Evolutionary conservation across 23 tunicate genomes (phyloP).

Genomic region (Trididemnum clinides): DNA sequence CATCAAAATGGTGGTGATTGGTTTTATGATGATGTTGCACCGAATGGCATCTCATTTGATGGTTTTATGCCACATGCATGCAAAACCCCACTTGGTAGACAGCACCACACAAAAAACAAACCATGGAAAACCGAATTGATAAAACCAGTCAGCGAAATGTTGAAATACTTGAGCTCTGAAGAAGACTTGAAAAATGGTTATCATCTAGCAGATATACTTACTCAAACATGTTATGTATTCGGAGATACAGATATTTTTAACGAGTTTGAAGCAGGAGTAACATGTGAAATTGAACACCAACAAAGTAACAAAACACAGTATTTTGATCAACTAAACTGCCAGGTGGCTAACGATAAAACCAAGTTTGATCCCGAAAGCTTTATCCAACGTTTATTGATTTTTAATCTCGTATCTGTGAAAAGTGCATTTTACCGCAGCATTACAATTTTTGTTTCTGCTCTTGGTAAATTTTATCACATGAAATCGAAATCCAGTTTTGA

Average conservation of each 20-base stretch:
- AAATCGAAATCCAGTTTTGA: not conserved
- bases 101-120: not conserved
- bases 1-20: not conserved
- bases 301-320: too few relatives aligned
- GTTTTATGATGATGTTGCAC: not conserved
- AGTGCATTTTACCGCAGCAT: not conserved
- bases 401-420: too few relatives aligned
- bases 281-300: not conserved
- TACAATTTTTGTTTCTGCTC: not conserved
- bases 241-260: not conserved
- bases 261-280: not conserved
- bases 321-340: too few relatives aligned
- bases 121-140: slow-evolving; percentile 1
- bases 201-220: not conserved
- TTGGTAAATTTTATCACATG: not conserved
- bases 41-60: not conserved
- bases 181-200: not conserved
- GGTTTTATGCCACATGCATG: slow-evolving; percentile 3
- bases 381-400: too few relatives aligned
- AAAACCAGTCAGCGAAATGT: not conserved
- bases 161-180: not conserved
- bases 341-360: too few relatives aligned
- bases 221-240: not conserved
- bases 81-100: not conserved
- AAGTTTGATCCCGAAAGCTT: too few relatives aligned